These are phyloP conservation scores for Sebastes itinus DNA, from an alignment of 2,797 vertebrate genomes.

Conservation along the genomic window DNA sequence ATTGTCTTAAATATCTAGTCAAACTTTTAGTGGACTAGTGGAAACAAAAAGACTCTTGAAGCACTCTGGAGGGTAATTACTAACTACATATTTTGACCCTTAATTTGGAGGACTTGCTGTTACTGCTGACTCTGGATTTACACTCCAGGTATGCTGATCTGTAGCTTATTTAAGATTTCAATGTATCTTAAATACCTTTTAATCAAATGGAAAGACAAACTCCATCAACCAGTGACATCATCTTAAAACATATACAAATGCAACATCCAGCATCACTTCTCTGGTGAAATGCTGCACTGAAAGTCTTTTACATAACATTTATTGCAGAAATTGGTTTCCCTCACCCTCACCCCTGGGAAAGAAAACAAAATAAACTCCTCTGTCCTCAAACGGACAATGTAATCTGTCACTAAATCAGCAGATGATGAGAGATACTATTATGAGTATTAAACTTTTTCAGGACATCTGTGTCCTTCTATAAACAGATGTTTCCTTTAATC, in stretches of 20 bases:
- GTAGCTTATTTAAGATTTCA: neutral
- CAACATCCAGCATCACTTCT: neutral
- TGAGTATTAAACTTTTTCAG: conserved; percentile 43
- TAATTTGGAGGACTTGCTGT: neutral
- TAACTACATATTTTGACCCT: neutral
- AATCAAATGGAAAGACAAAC: neutral
- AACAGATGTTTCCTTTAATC: conserved; percentile 70
- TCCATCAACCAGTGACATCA: conserved; percentile 2
- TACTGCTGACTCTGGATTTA: neutral
- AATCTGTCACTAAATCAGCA: conserved; percentile 53
- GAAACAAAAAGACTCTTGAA: neutral
- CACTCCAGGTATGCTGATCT: neutral
- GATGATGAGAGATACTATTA: conserved; percentile 45
- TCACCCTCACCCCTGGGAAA: neutral
- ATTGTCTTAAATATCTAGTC: neutral
- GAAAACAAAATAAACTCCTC: neutral
- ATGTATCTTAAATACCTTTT: neutral
- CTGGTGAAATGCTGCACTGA: neutral
- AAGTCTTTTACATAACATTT: conserved; percentile 24
- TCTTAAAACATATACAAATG: conserved; percentile 8
- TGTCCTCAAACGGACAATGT: conserved; percentile 43
- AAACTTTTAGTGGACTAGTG: neutral
- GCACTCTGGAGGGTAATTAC: neutral
- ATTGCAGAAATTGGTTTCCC: conserved; percentile 14
- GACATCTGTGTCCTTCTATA: conserved; percentile 51